A percentile compares a stretch with the other conserved stretches of the same genome.
phyloP scores from a whole-genome alignment of 2,888 invertebrate species.

The Plusia festucae region DNA sequence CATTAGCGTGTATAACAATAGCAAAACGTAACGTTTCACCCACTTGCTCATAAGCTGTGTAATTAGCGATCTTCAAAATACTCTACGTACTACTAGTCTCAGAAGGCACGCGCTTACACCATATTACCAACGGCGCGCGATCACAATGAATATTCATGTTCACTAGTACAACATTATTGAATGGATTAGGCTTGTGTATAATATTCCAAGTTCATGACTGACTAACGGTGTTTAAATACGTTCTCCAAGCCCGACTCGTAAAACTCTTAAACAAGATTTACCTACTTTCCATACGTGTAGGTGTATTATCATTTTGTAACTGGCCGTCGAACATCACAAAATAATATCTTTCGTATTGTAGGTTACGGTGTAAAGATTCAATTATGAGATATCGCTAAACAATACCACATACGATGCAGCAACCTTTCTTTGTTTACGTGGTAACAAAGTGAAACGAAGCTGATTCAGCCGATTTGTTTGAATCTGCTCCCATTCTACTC shows the following conservation, averaged over 20 bases:
- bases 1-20: conserved; percentile 59
- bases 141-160: conserved; percentile 71
- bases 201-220: conserved; percentile 60
- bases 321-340: conserved; percentile 54
- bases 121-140: conserved; percentile 62
- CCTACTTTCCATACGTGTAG: conserved; percentile 60
- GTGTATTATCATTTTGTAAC: conserved; percentile 55
- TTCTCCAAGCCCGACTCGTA: conserved; percentile 55
- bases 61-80: conserved; percentile 70
- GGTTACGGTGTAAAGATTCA: conserved; percentile 81
- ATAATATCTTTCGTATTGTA: conserved; percentile 68
- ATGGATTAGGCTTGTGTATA: conserved; percentile 64
- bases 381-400: conserved; percentile 83
- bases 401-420: conserved; percentile 78
- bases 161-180: conserved; percentile 66
- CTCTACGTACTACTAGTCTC: too few species aligned
- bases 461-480: conserved; percentile 69
- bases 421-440: conserved; percentile 80
- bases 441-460: conserved; percentile 71
- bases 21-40: conserved; percentile 70
- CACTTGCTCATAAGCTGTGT: conserved; percentile 75
- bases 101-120: conserved; percentile 58
- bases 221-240: conserved; percentile 59
- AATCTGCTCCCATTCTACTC: conserved; percentile 70
- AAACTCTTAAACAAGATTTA: conserved; percentile 60